Evolutionary conservation across 2,113 vertebrate species (phyloP).

Genomic region (Rhadina sibilatrix): DNA sequence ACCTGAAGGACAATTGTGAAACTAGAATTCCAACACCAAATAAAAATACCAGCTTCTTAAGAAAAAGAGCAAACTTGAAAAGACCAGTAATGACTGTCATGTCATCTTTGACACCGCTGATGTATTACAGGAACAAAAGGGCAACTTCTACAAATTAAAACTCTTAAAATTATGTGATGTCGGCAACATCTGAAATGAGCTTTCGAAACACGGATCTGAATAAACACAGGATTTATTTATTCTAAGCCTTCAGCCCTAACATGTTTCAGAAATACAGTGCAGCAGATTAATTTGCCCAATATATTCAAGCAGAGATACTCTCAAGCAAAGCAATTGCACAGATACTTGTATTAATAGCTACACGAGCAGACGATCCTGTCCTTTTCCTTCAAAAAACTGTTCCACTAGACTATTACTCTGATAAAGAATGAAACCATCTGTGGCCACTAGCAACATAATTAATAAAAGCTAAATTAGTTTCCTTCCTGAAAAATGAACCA

Average conservation of each 20-base stretch:
- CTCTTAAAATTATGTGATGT: slow-evolving; percentile 11
- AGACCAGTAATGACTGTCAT: not conserved
- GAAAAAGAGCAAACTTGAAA: not conserved
- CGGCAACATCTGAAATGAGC: not conserved
- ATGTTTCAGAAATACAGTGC: not conserved
- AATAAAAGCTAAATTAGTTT: slow-evolving; percentile 18
- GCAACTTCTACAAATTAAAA: slow-evolving; percentile 46
- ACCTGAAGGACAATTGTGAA: not conserved
- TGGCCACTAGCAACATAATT: slow-evolving; percentile 19
- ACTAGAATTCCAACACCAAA: not conserved
- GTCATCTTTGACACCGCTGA: not conserved
- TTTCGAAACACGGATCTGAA: not conserved
- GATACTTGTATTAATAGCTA: slow-evolving; percentile 42
- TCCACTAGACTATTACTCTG: not conserved
- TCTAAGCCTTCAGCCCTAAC: not conserved
- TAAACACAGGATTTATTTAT: not conserved
- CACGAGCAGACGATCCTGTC: not conserved
- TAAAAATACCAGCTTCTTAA: not conserved
- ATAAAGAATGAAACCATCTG: not conserved
- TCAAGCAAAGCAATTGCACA: slow-evolving; percentile 25
- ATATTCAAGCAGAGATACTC: slow-evolving; percentile 16
- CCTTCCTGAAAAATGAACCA: slow-evolving; percentile 4
- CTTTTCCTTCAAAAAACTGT: not conserved
- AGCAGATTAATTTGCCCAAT: slow-evolving; percentile 28
- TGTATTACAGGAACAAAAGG: slow-evolving; percentile 34